A percentile compares a stretch with the other conserved stretches of the same genome.
Conservation (phyloP, 2,888 invertebrate species). For the Campaea margaritaria region DNA sequence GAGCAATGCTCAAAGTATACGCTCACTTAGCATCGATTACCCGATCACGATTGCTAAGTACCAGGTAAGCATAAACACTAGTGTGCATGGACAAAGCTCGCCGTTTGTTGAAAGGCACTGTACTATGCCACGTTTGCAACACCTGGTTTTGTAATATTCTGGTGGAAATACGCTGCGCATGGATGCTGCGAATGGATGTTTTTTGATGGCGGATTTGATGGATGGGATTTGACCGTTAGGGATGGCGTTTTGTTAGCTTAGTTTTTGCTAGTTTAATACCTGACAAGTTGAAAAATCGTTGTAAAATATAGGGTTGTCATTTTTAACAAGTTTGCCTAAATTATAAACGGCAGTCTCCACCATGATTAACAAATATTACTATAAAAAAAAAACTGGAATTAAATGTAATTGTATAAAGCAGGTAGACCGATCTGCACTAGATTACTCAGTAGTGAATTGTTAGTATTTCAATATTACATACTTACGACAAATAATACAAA, state of each 20-base stretch:
- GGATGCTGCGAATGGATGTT: constrained; percentile 29
- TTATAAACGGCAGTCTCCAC: no score
- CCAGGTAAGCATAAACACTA: neutral
- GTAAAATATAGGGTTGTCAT: no score
- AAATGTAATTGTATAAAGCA: no score
- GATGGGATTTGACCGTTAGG: constrained; percentile 32
- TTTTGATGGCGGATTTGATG: constrained; percentile 35
- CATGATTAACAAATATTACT: no score
- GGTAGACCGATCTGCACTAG: no score
- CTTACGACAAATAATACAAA: no score
- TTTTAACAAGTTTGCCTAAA: no score
- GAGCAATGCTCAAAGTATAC: no score
- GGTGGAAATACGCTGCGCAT: constrained; percentile 26
- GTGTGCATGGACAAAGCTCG: neutral
- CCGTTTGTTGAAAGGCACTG: neutral
- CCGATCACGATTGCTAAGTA: neutral
- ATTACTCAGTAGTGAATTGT: no score
- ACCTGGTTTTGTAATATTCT: constrained; percentile 27
- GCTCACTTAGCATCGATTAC: no score
- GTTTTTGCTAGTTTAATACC: constrained; percentile 1
- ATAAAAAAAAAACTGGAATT: no score
- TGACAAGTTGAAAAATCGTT: neutral
- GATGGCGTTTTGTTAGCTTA: constrained; percentile 13
- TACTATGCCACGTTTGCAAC: neutral
- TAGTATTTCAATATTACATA: no score